A percentile compares a stretch with the other conserved stretches of the same genome.
These are phyloP conservation scores for Aegotheles bennettii DNA, from an alignment of 2,113 vertebrate species.

Conservation along the genomic window DNA sequence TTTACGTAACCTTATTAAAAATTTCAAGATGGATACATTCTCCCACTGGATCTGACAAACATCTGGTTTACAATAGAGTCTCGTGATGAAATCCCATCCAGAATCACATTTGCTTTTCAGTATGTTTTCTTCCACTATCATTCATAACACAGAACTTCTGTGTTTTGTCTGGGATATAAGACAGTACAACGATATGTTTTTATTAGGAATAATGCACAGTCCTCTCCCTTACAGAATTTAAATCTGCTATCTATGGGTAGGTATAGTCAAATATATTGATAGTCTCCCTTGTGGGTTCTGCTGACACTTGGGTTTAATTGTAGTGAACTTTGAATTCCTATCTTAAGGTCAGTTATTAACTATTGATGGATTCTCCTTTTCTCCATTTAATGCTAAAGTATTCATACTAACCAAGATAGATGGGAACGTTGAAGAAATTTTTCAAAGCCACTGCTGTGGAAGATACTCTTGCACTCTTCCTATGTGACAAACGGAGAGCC, in stretches of 20 bases:
- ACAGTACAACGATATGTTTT: conserved; percentile 58
- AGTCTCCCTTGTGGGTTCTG: conserved; percentile 72
- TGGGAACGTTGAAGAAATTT: conserved; percentile 64
- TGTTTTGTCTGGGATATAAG: conserved; percentile 46
- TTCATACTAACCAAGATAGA: conserved; percentile 80
- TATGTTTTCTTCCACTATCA: conserved; percentile 24
- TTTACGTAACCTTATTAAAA: conserved; percentile 67
- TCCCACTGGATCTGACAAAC: conserved; percentile 51
- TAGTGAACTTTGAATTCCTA: conserved; percentile 81
- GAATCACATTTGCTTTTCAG: conserved; percentile 52
- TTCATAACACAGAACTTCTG: conserved; percentile 54
- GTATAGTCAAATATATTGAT: conserved; percentile 74
- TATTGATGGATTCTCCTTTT: conserved; percentile 82
- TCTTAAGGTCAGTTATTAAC: conserved; percentile 84
- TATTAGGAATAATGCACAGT: conserved; percentile 63
- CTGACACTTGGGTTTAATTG: conserved; percentile 79
- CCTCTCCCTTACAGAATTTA: conserved; percentile 60
- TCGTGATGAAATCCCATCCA: conserved; percentile 59
- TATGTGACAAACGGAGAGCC: conserved; percentile 45
- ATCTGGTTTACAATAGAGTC: conserved; percentile 62
- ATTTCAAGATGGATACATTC: conserved; percentile 64
- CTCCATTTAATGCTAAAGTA: conserved; percentile 80
- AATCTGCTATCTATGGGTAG: conserved; percentile 60
- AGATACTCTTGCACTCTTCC: conserved; percentile 58
- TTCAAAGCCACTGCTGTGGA: conserved; percentile 64